Base-by-base conservation (phyloP, 2,888 invertebrate genomes). In the Athetis lepigone region DNA sequence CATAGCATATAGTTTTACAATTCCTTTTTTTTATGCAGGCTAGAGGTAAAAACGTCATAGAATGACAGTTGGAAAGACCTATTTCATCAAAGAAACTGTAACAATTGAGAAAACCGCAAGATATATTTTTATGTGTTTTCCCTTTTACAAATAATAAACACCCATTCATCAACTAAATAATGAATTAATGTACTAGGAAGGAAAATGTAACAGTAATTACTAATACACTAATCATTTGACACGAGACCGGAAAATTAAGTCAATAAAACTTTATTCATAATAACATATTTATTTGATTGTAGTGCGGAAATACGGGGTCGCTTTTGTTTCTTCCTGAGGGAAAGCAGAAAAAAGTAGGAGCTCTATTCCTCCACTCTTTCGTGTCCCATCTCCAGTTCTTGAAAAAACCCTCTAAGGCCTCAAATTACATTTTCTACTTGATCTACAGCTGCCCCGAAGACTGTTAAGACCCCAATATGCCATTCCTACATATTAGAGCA, bases 51-150 rank as follows among this genome's bases (percentile, higher is more conserved):
- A 42, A 29, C n/a, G 16, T 21, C 37, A 13, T 8, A 49, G 11
- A 27, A 42, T 68, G 29, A 49, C 13, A 25, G 11, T 19, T 16
- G 36, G 40, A 36, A 37, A 54, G 45, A 54, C 19, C 1, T 4
- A 21, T 52, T 23, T 39, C 11, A 21, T 25, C 2, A 43, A 58
- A 67, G 16, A 43, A 66, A 37, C 29, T 23, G 18, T 21, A 37
- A 45, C 36, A 39, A 49, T 50, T 18, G 19, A 43, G 21, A 21
- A 45, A 50, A 58, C 21, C 25, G 33, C 27, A 49, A 40, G 54
- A 65, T 42, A 19, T 1, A 16, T 1, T 25, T 39, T 50, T 29
- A 36, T 39, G 50, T 57, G 37, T 55, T 66, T 71, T 27, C 33
- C 70, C 37, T 21, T 0, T 40, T 40, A 42, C n/a, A 19, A 16